Percentiles rank a stretch among this genome's conserved stretches.
Evolutionary conservation across 2,888 invertebrate species (phyloP).

Genomic region (Polymixis lichenea): DNA sequence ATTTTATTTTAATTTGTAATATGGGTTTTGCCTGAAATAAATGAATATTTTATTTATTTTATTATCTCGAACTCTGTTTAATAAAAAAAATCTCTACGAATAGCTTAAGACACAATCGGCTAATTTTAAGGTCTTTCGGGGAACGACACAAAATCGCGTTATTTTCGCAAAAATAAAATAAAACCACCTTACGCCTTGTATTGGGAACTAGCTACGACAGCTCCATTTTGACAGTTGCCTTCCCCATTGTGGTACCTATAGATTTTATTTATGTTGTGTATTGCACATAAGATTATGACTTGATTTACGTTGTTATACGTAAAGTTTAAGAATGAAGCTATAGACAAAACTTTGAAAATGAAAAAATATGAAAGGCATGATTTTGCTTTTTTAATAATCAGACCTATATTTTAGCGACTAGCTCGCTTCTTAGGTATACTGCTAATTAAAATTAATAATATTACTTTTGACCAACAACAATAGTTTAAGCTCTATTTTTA

Average conservation of each 20-base stretch:
- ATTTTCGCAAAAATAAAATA: too few species aligned
- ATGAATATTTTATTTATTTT: too few species aligned
- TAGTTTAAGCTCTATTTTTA: constrained; percentile 2
- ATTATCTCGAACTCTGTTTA: too few species aligned
- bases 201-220: too few species aligned
- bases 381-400: neutral
- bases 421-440: constrained; percentile 46
- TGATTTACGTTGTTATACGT: neutral
- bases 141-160: too few species aligned
- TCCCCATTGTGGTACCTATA: neutral
- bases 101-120: too few species aligned
- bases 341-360: neutral
- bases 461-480: constrained; percentile 10
- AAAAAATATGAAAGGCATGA: neutral
- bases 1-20: too few species aligned
- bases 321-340: neutral
- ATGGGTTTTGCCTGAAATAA: too few species aligned
- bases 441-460: constrained; percentile 2
- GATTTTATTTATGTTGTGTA: neutral
- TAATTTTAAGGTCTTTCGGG: too few species aligned
- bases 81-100: too few species aligned
- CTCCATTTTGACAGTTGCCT: too few species aligned
- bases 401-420: constrained; percentile 30
- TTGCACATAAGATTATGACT: neutral
- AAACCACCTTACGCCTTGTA: too few species aligned